These are phyloP conservation scores for Drosophila ananassae DNA, from an alignment of 1,140 invertebrate species.

Conservation along the genomic window DNA sequence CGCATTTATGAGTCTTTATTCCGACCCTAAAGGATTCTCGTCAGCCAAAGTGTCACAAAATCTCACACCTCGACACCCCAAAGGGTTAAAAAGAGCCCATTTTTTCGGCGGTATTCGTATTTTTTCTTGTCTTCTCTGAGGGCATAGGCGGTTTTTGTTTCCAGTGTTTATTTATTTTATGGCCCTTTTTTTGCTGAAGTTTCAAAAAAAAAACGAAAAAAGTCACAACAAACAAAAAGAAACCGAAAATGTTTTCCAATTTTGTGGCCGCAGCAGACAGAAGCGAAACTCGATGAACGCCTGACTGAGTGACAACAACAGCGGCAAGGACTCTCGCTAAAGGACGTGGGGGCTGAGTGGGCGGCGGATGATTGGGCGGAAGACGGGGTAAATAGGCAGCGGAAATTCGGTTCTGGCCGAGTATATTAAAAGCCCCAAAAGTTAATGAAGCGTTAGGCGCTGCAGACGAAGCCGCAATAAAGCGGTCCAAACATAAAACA, in stretches of 20 bases:
- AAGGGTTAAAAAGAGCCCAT: conserved; percentile 36
- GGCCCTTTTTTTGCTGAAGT: conserved; percentile 50
- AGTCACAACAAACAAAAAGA: conserved; percentile 24
- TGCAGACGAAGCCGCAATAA: conserved; percentile 62
- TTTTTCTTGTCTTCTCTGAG: conserved; percentile 12
- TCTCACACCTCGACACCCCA: conserved; percentile 38
- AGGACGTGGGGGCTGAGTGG: conserved; percentile 8
- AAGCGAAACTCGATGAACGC: conserved; percentile 35
- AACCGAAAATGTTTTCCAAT: conserved; percentile 58
- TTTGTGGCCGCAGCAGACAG: conserved; percentile 42
- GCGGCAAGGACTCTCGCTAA: background rate
- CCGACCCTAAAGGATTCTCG: conserved; percentile 3
- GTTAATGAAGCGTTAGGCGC: conserved; percentile 72
- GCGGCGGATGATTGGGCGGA: conserved; percentile 35
- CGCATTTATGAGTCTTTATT: conserved; percentile 2
- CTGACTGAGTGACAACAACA: conserved; percentile 68
- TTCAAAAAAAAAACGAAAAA: conserved; percentile 27
- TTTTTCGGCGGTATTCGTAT: conserved; percentile 15
- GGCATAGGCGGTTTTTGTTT: conserved; percentile 39
- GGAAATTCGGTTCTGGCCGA: conserved; percentile 54
- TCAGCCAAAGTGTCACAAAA: conserved; percentile 33
- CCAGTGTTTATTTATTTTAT: conserved; percentile 67
- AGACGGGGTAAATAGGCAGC: conserved; percentile 37
- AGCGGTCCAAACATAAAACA: conserved; percentile 59
- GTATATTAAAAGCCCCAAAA: conserved; percentile 77